Evolutionary conservation across 2,113 vertebrate species (phyloP).

Genomic region (Grallaria varia): DNA sequence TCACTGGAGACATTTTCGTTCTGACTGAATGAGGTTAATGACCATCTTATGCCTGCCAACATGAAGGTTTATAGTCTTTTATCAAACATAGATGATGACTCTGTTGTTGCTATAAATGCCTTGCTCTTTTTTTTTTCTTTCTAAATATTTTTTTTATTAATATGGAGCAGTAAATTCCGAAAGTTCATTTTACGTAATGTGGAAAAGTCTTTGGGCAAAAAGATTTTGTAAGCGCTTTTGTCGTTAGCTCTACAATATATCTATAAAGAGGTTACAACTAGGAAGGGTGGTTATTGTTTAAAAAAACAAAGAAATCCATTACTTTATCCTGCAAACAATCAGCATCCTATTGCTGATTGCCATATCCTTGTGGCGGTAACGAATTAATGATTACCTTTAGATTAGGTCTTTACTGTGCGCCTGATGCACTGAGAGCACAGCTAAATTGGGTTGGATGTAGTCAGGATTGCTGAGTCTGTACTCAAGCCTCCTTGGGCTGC

Average conservation of each 20-base stretch:
- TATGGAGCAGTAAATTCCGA: neutral
- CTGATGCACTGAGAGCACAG: neutral
- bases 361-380: neutral
- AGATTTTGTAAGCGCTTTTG: neutral
- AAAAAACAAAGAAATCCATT: neutral
- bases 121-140: neutral
- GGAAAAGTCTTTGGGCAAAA: neutral
- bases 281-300: neutral
- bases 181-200: neutral
- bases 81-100: neutral
- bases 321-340: constrained; percentile 1
- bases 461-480: constrained; percentile 61
- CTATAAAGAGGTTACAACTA: neutral
- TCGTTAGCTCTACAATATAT: neutral
- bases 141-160: neutral
- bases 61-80: constrained; percentile 14
- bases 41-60: neutral
- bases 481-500: constrained; percentile 55
- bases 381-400: constrained; percentile 53
- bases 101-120: neutral
- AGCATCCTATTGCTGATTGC: constrained; percentile 7
- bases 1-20: neutral
- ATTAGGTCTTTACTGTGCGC: neutral
- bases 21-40: constrained; percentile 56
- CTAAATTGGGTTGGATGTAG: constrained; percentile 54